Percentiles rank a stretch among this genome's conserved stretches.
Evolutionary conservation across 2,113 vertebrate genomes (phyloP).

Genomic region (Chaenogobius annularis): DNA sequence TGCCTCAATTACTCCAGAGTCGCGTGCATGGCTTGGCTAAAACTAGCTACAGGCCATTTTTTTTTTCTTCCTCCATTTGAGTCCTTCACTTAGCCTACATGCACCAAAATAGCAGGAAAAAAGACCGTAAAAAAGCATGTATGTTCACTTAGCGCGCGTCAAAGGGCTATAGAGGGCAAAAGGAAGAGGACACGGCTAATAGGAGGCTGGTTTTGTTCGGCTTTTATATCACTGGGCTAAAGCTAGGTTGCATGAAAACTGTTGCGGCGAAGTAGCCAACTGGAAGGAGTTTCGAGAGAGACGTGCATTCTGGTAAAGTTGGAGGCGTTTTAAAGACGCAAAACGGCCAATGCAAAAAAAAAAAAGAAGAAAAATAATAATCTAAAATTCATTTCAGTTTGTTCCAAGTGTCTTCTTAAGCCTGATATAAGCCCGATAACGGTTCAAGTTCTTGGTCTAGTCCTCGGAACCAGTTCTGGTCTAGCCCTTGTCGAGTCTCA

Average conservation of each 20-base stretch:
- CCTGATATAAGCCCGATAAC: no score
- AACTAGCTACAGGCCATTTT: constrained; percentile 9
- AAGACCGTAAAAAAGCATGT: constrained; percentile 5
- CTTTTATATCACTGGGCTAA: background rate
- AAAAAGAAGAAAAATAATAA: no score
- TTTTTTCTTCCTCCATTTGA: background rate
- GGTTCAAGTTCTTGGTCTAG: no score
- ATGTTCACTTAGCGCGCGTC: constrained; percentile 15
- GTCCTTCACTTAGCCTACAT: constrained; percentile 38
- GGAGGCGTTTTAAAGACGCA: no score
- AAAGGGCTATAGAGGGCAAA: background rate
- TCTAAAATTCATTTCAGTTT: no score
- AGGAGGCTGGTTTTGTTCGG: background rate
- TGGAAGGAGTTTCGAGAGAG: background rate
- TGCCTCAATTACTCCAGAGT: constrained; percentile 33
- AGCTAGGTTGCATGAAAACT: background rate
- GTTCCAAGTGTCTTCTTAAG: no score
- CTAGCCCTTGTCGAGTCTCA: background rate
- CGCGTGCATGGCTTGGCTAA: constrained; percentile 25
- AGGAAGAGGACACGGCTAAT: background rate
- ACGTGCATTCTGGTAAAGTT: background rate
- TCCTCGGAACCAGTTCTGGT: no score
- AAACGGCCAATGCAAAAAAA: no score
- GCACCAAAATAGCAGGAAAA: constrained; percentile 32
- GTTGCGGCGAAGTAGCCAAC: background rate